Percentiles rank a stretch among this genome's conserved stretches.
These are phyloP conservation scores for Heteropelma amictum DNA, from an alignment of 2,888 invertebrate genomes.

Conservation along the genomic window DNA sequence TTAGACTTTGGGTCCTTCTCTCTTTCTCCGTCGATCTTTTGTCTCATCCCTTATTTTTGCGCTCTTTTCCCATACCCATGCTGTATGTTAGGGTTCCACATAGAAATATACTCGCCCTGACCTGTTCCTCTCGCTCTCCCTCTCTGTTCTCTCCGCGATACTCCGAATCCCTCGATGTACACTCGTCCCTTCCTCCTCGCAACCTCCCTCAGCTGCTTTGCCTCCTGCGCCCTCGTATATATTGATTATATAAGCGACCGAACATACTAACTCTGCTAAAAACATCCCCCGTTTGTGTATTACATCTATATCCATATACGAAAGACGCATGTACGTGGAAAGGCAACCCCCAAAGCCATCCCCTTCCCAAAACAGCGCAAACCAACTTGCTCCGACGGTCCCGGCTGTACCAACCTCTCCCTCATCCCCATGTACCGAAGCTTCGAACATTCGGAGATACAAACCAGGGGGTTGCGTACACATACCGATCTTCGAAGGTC, in stretches of 20 bases:
- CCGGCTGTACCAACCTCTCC: conserved; percentile 19
- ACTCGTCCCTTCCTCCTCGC: conserved; percentile 51
- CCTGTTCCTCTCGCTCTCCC: conserved; percentile 20
- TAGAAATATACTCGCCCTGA: conserved; percentile 38
- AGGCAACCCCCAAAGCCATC: conserved; percentile 47
- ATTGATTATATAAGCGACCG: conserved; percentile 76
- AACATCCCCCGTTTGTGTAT: conserved; percentile 63
- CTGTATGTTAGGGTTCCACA: too few relatives aligned
- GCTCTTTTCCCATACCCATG: too few relatives aligned
- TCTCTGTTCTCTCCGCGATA: conserved; percentile 13
- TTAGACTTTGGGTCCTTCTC: too few relatives aligned
- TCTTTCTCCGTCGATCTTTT: not conserved
- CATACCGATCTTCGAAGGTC: conserved; percentile 57
- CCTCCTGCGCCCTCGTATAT: conserved; percentile 68
- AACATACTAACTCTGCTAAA: conserved; percentile 74
- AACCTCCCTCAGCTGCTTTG: conserved; percentile 44
- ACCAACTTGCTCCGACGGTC: conserved; percentile 47
- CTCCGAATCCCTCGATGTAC: conserved; percentile 47
- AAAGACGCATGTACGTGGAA: not conserved
- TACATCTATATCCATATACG: not conserved
- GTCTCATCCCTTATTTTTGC: not conserved
- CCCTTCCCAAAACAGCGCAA: conserved; percentile 49
- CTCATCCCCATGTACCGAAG: conserved; percentile 15
- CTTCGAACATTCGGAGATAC: conserved; percentile 33
- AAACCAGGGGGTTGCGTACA: conserved; percentile 29